phyloP scores from a whole-genome alignment of 2,113 vertebrate species.

The Coturnix japonica region DNA sequence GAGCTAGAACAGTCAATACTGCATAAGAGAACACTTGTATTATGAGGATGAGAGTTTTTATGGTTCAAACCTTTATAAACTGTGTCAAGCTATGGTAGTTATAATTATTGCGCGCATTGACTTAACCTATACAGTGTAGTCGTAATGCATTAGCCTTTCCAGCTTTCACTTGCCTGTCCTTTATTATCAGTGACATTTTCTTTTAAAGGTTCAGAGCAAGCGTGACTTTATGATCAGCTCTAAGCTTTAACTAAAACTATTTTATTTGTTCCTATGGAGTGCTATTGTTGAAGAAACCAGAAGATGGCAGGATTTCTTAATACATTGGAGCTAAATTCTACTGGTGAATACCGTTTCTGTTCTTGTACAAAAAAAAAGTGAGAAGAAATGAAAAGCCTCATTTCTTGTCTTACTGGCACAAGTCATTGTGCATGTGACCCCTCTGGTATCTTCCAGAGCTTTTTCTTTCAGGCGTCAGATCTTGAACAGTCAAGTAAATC shows the following conservation, averaged over 20 bases:
- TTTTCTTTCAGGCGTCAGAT: not conserved
- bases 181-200: slow-evolving; percentile 71
- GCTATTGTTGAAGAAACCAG: not conserved
- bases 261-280: not conserved
- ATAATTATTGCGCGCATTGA: slow-evolving; percentile 43
- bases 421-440: not conserved
- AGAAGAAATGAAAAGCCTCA: not conserved
- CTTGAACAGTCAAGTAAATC: not conserved
- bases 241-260: slow-evolving; percentile 28
- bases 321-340: not conserved
- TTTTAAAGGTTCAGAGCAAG: slow-evolving; percentile 60
- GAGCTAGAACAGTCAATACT: not conserved
- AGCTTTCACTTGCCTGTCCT: slow-evolving; percentile 24
- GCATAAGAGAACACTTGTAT: not conserved
- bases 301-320: slow-evolving; percentile 80
- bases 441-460: not conserved
- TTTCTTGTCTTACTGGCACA: not conserved
- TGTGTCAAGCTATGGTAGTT: slow-evolving; percentile 39
- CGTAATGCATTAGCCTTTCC: slow-evolving; percentile 51
- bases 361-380: not conserved
- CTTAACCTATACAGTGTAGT: slow-evolving; percentile 28
- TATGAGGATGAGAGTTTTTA: not conserved
- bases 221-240: slow-evolving; percentile 30
- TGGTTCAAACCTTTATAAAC: slow-evolving; percentile 36
- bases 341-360: not conserved